Evolutionary conservation across 2,888 invertebrate species (phyloP), one percentile per base, ranked within the genome.

Genomic region (Chymomyza procnemis): DNA sequence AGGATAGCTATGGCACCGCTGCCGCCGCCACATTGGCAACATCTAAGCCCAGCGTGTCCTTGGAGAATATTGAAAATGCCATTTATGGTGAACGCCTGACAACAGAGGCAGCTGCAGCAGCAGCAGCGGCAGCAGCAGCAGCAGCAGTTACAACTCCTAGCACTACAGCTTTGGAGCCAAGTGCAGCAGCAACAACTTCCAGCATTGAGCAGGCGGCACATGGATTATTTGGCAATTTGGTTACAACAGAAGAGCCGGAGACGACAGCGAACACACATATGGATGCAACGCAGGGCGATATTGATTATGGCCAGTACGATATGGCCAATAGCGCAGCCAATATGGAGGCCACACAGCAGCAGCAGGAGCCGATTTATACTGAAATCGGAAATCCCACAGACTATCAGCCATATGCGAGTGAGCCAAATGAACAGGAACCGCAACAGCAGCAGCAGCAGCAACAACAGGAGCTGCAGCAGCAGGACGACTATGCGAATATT

Each of bases 1-100:
- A 66, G 69, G 64, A 50, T n/a, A 50, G 5, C 50, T 14, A 56
- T 14, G n/a, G n/a, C n/a, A n/a, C n/a, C n/a, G n/a, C n/a, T n/a
- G n/a, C n/a, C n/a, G n/a, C n/a, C n/a, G 16, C 14, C 34, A 41
- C 34, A 41, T 41, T 41, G 34, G 34, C 34, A 41, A 26, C 30
- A 1, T 18, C 47, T 54, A 81, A 75, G 67, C 66, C 82, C 59
- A 79, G 87, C 66, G 78, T 91, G 79, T 89, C 90, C 67, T 89
- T 91, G 74, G 91, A 91, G 85, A 90, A 89, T 78, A 91, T 91
- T 82, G 90, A 91, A 87, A 90, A 89, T 79, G 89, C 88, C 74
- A 90, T 91, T 84, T 91, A 91, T 70, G 90, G 90, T 56, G 90
- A 91, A 72, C 79, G 89, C 48, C 80, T 91, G 69, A 85, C 78